Evolutionary conservation across 2,113 vertebrate genomes (phyloP).

Genomic region (Pterocles gutturalis): DNA sequence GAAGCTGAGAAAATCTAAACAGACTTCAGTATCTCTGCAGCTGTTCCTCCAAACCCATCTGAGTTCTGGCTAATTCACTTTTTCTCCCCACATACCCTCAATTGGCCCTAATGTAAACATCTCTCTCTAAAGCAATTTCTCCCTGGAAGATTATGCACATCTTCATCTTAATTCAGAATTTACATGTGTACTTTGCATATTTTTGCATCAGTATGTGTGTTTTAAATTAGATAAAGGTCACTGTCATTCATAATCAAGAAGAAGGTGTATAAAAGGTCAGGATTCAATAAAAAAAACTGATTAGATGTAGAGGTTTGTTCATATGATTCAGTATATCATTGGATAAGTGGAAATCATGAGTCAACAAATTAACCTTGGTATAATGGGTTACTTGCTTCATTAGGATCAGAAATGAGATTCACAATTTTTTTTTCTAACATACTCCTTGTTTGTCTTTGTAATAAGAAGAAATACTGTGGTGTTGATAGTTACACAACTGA

Average conservation of each 20-base stretch:
- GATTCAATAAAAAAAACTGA: constrained; percentile 81
- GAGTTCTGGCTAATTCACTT: constrained; percentile 66
- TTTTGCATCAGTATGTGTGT: constrained; percentile 82
- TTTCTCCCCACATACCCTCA: constrained; percentile 40
- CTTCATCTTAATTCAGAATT: constrained; percentile 82
- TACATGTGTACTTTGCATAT: constrained; percentile 85
- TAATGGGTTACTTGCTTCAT: constrained; percentile 72
- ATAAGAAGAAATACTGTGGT: constrained; percentile 23
- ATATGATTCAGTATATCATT: constrained; percentile 77
- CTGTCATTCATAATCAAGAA: constrained; percentile 87
- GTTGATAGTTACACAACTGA: constrained; percentile 17
- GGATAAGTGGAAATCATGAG: constrained; percentile 79
- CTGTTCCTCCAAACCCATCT: constrained; percentile 48
- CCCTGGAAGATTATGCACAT: constrained; percentile 69
- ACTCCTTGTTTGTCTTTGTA: constrained; percentile 39
- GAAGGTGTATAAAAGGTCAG: constrained; percentile 86
- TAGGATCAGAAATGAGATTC: constrained; percentile 72
- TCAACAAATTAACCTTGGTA: constrained; percentile 80
- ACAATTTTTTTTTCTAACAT: neutral
- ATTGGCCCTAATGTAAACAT: constrained; percentile 67
- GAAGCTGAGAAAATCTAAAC: constrained; percentile 74
- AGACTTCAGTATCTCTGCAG: constrained; percentile 48
- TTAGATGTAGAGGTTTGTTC: constrained; percentile 82
- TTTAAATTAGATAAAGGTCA: constrained; percentile 87
- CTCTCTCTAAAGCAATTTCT: constrained; percentile 72